Evolutionary conservation across 1,140 invertebrate genomes (phyloP).

Genomic region (Calephelis virginiensis): DNA sequence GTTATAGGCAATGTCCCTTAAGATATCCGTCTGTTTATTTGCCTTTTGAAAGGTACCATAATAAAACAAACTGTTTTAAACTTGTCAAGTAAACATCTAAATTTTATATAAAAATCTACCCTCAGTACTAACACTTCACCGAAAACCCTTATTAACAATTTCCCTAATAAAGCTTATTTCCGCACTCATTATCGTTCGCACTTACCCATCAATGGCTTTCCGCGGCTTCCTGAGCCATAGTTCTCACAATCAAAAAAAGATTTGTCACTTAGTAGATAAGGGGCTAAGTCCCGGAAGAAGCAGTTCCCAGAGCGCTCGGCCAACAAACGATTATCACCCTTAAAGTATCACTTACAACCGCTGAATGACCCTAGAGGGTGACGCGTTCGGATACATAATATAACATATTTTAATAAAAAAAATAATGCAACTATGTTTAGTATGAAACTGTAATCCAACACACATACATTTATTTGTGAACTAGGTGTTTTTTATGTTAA

Average conservation of each 20-base stretch:
- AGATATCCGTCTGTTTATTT: too few species aligned
- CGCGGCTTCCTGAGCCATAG: constrained; percentile 45
- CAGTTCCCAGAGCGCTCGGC: constrained; percentile 57
- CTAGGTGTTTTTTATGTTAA: too few species aligned
- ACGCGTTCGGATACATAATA: constrained; percentile 46
- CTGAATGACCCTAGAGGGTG: constrained; percentile 54
- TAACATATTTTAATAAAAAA: background rate
- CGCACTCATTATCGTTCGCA: constrained; percentile 26
- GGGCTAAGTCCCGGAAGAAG: constrained; percentile 53
- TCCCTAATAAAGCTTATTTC: constrained; percentile 32
- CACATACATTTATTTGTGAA: too few species aligned
- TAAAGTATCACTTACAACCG: constrained; percentile 56
- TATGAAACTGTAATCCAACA: too few species aligned
- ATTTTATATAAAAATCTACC: background rate
- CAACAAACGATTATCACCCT: constrained; percentile 66
- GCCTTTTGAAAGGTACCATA: too few species aligned
- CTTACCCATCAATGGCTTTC: constrained; percentile 40
- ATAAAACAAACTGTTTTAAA: too few species aligned
- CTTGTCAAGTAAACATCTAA: too few species aligned
- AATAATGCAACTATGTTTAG: too few species aligned
- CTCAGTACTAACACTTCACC: background rate
- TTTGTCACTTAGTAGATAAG: constrained; percentile 67
- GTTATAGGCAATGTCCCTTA: too few species aligned
- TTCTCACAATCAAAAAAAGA: constrained; percentile 77
- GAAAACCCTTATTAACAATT: constrained; percentile 13